These are phyloP conservation scores for Choloepus hoffmanni DNA, from an alignment of 2,113 vertebrate species.

Conservation along the genomic window DNA sequence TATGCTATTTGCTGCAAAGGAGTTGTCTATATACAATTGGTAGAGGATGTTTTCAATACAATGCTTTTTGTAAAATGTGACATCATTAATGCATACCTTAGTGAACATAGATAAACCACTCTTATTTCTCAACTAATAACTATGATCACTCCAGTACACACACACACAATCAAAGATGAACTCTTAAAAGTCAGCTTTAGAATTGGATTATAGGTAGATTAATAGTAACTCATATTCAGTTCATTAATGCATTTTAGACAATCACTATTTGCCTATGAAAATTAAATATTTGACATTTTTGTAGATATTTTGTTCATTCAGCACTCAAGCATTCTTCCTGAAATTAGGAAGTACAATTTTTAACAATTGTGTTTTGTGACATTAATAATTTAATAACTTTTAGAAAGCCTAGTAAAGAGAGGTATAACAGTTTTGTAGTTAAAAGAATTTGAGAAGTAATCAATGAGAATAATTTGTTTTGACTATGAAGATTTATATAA, in stretches of 20 bases:
- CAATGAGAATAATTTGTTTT: not conserved
- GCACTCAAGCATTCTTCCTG: not conserved
- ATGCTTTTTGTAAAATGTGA: not conserved
- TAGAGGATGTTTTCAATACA: not conserved
- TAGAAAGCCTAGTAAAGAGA: not conserved
- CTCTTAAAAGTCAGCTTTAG: conserved; percentile 15
- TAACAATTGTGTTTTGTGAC: not conserved
- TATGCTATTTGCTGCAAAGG: not conserved
- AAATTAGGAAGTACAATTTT: not conserved
- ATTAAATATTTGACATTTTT: not conserved
- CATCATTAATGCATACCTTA: not conserved
- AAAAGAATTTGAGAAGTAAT: conserved; percentile 43
- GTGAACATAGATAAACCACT: not conserved
- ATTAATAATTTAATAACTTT: not conserved
- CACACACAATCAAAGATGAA: not conserved
- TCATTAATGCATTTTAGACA: not conserved
- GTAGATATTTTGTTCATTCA: not conserved
- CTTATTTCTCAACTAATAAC: not conserved
- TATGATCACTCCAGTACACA: not conserved
- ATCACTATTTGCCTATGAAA: not conserved
- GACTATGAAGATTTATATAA: not conserved
- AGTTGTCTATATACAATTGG: not conserved
- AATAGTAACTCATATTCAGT: not conserved
- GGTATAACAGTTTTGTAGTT: not conserved
- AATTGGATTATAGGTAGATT: not conserved